Percentiles rank a stretch among this genome's conserved stretches.
Conservation (phyloP, 2,797 vertebrate genomes). For the Manis crassicaudata region DNA sequence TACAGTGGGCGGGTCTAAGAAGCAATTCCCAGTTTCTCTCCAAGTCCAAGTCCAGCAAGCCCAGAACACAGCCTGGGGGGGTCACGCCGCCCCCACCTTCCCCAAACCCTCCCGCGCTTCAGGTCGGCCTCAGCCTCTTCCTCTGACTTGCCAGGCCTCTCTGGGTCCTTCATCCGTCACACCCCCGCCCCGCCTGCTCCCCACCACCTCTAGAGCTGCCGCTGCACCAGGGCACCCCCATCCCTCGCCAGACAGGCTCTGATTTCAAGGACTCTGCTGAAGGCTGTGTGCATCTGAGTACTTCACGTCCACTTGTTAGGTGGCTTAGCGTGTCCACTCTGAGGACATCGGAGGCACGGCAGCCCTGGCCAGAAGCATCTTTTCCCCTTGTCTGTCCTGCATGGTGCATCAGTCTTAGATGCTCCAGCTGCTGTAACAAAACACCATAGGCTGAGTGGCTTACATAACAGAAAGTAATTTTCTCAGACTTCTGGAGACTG, state of each 20-base stretch:
- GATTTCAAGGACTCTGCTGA: background rate
- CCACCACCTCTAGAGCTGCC: background rate
- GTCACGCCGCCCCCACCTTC: background rate
- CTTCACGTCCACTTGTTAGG: background rate
- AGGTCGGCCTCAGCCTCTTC: background rate
- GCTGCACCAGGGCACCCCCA: too few relatives aligned
- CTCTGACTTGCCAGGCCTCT: background rate
- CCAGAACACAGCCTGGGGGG: background rate
- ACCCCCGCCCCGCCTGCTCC: background rate
- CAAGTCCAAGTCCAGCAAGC: background rate
- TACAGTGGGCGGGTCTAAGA: background rate
- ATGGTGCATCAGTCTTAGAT: background rate
- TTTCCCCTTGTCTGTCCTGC: background rate
- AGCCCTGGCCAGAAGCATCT: background rate
- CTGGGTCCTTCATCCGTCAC: background rate
- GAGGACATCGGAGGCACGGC: accelerated
- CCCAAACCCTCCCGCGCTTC: background rate
- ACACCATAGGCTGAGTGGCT: background rate
- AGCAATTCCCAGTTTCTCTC: background rate
- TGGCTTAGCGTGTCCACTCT: too few relatives aligned
- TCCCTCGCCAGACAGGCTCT: background rate
- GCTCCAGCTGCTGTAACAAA: background rate
- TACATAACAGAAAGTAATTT: background rate
- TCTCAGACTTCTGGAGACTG: background rate
- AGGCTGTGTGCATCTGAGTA: accelerated